Evolutionary conservation across 2,888 invertebrate species (phyloP), one percentile per base, ranked within the genome.

Genomic region (Phalera bucephala): DNA sequence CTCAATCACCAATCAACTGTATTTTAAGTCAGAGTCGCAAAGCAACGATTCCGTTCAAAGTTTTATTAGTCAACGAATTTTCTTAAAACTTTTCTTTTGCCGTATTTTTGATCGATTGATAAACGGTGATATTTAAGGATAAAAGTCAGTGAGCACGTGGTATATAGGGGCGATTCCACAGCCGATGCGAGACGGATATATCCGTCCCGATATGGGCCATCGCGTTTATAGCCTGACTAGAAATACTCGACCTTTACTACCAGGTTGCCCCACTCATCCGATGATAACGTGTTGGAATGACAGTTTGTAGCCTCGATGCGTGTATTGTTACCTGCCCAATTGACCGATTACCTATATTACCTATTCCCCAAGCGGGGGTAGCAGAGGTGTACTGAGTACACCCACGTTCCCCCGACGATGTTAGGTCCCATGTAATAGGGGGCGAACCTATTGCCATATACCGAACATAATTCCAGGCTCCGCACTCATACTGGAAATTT

Each of bases 171-270:
- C 33, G 38, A 52, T 48, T 45, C 42, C 40, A 29, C 33, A 41
- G 41, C 41, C 13, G 55, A 56, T 60, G 40, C 40, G 49, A 42
- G 59, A 61, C 67, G 51, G 64, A 71, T 67, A 68, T 70, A 67
- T 56, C 44, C 27, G 34, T 35, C 35, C 40, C 49, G 58, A 62
- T 66, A 70, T 61, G 62, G 61, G 51, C 55, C 61, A 56, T 59
- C 58, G 53, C 52, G 50, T 64, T 72, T 65, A 66, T 68, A 68
- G 61, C 51, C 47, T 40, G 33, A 48, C 51, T 35, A 38, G 41
- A 45, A n/a, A 62, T 54, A 63, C 38, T 38, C 44, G 46, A 52
- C 54, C 48, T 55, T 53, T 54, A 49, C 47, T 49, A 41, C 41
- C 45, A 49, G 45, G 47, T 38, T 31, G 33, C 19, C 15, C 25